Evolutionary conservation across 1,140 invertebrate species (phyloP).

Genomic region (Caenorhabditis latens): DNA sequence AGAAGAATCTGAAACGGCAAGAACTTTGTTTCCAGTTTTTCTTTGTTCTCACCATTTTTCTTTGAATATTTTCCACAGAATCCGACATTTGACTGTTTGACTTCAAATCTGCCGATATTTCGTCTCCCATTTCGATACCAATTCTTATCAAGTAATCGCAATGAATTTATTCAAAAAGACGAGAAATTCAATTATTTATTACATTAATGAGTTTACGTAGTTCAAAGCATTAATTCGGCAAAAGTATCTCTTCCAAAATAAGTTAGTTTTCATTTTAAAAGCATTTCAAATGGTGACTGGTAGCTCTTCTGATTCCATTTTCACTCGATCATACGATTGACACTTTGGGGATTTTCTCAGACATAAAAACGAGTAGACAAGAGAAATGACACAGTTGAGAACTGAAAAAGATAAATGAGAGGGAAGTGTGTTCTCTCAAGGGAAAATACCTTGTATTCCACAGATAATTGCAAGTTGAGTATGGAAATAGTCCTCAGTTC

Average conservation of each 20-base stretch:
- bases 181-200: too few species aligned
- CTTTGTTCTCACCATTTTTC: background rate
- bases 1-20: slow-evolving; percentile 1
- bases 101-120: slow-evolving; percentile 9
- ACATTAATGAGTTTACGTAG: too few species aligned
- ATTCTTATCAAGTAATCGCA: background rate
- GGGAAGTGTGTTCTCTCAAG: background rate
- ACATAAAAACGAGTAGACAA: slow-evolving; percentile 17
- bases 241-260: background rate
- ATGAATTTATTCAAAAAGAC: background rate
- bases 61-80: slow-evolving; percentile 4
- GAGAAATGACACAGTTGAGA: slow-evolving; percentile 25
- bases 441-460: slow-evolving; percentile 16
- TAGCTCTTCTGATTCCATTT: slow-evolving; percentile 36
- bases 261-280: background rate
- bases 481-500: slow-evolving; percentile 41
- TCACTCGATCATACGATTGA: slow-evolving; percentile 33
- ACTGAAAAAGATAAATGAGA: slow-evolving; percentile 30
- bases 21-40: background rate
- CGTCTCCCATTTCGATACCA: slow-evolving; percentile 33
- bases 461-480: slow-evolving; percentile 37
- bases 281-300: slow-evolving; percentile 6
- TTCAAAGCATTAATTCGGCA: background rate
- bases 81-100: background rate
- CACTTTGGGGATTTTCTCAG: slow-evolving; percentile 22